Conservation (phyloP, 2,797 vertebrate genomes). For the Decapterus maruadsi region DNA sequence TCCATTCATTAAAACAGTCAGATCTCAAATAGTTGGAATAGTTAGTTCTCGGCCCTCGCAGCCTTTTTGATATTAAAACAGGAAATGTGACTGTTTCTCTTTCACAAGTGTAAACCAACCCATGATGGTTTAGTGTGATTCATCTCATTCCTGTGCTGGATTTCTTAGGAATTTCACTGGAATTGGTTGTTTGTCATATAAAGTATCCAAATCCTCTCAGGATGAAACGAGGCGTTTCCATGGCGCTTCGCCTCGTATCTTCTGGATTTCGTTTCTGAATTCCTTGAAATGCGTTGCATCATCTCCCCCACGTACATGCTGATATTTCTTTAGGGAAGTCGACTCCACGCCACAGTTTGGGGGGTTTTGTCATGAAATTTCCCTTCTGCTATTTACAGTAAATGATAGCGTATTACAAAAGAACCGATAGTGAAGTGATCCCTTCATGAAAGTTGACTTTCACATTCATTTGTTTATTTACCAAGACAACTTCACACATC, state of each 20-base stretch:
- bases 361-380: conserved; percentile 46
- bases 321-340: conserved; percentile 37
- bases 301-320: neutral
- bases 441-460: neutral
- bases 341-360: conserved; percentile 1
- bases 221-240: conserved; percentile 13
- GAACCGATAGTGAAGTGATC: neutral
- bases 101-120: conserved; percentile 11
- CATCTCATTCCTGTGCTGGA: conserved; percentile 60
- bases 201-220: conserved; percentile 27
- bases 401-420: conserved; percentile 38
- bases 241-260: neutral
- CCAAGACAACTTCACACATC: neutral
- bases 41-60: neutral
- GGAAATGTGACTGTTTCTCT: neutral
- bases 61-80: conserved; percentile 22
- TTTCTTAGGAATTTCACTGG: conserved; percentile 70
- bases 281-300: conserved; percentile 38
- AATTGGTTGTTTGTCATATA: conserved; percentile 57
- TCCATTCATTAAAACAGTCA: conserved; percentile 32
- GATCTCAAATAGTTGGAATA: conserved; percentile 25
- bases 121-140: conserved; percentile 35
- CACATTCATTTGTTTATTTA: neutral
- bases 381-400: conserved; percentile 37
- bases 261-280: conserved; percentile 15